Base-by-base conservation (phyloP, 2,888 invertebrate genomes). In the Agriopis marginaria region DNA sequence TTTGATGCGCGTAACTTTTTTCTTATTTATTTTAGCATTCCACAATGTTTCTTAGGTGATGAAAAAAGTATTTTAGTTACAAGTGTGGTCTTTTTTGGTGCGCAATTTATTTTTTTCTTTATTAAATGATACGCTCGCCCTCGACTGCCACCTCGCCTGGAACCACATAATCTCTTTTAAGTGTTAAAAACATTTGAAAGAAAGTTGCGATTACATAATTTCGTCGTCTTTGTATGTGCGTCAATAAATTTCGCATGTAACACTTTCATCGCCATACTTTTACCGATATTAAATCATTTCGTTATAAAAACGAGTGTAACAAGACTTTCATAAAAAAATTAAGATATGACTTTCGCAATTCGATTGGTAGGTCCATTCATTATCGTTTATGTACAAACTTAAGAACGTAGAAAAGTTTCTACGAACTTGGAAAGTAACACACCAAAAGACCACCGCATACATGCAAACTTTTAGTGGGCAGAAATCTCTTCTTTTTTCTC, bases 211-310 rank as follows among this genome's bases (percentile, higher is more conserved):
- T 49, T 32, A 39, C 39, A 32, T 45, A 58, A 58, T 11, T 42
- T 40, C 3, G 23, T 7, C 45, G 45, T 44, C 14, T 55, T 55
- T 40, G n/a, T 40, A 40, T 50, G 32, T 53, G 53, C 53, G 51
- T 23, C 45, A 32, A 50, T 58, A 58, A 64, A 58, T 64, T 63
- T 58, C 64, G 56, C 58, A 44, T 14, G 56, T 42, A 50, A 50
- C 50, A 56, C 64, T 56, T 64, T 64, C 64, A 47, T 50, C 42
- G 32, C 39, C 12, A 10, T 39, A 58, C 64, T 64, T 64, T 64
- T 56, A 58, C 64, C 42, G 50, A 58, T 49, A 49, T 63, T 32
- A 40, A 61, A 50, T 50, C 40, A 61, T 50, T 51, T 51, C 61
- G 40, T 50, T 50, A 42, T 61, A 39, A 42, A 40, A 60, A 49